These are phyloP conservation scores for Lophotis ruficrista DNA, from an alignment of 2,113 vertebrate genomes.

Conservation along the genomic window DNA sequence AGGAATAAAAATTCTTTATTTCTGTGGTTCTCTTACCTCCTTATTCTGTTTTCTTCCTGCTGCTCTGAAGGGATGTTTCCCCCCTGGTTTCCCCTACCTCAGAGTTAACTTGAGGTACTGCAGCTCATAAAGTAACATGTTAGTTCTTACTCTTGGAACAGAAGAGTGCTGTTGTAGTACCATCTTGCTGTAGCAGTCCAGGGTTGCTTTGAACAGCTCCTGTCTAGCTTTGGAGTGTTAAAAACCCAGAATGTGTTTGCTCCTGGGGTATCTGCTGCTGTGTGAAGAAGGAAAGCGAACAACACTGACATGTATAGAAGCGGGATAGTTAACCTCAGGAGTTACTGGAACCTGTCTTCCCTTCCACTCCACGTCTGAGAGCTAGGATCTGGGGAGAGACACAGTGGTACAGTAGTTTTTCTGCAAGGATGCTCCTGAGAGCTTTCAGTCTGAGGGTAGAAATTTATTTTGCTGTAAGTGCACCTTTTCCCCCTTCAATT, in stretches of 20 bases:
- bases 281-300: not conserved
- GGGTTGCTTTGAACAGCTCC: not conserved
- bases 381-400: not conserved
- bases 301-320: not conserved
- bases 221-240: not conserved
- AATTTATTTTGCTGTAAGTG: not conserved
- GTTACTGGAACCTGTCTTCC: not conserved
- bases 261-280: not conserved
- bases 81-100: not conserved
- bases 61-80: not conserved
- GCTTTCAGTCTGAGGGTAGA: not conserved
- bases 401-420: not conserved
- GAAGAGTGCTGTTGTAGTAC: not conserved
- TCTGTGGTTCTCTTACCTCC: not conserved
- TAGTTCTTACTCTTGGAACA: not conserved
- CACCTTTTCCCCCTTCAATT: not conserved
- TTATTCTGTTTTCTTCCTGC: not conserved
- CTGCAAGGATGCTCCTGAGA: not conserved
- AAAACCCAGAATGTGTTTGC: not conserved
- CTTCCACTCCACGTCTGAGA: not conserved
- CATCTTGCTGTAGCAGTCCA: not conserved
- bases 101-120: not conserved
- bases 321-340: not conserved
- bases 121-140: not conserved
- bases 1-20: not conserved